Evolutionary conservation across 1,140 invertebrate species (phyloP), one percentile per base, ranked within the genome.

Genomic region (Calycopis cecrops): DNA sequence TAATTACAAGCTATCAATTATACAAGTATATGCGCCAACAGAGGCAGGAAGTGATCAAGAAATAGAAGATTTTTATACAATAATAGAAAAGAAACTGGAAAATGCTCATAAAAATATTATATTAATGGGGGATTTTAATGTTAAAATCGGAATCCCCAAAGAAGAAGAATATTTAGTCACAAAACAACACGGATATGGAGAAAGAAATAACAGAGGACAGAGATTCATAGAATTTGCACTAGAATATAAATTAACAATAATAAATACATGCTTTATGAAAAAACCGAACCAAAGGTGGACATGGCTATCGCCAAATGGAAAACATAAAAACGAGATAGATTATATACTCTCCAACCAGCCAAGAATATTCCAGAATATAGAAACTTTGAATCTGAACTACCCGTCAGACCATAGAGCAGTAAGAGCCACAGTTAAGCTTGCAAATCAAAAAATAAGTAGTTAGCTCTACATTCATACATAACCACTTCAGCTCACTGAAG

Each of bases 251-350:
- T n/a, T 62, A 3, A 16, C 55, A 7, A 62, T 62, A 14, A 53
- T 65, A 48, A 65, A 65, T 16, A 60, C 60, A 9, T 59, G 48
- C 0, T 65, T 59, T 35, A 52, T 54, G 11, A 61, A 57, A 42
- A 61, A 58, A 48, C 18, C 16, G 38, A 61, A 65, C 16, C 50
- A 3, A 3, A 55, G 42, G 48, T 48, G 40, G 55, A 55, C 33
- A 8, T 55, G 53, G 53, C 11, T 42, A 28, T 55, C 42, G 12
- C 53, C 53, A 37, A 37, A 42, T 10, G 37, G 18, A 1, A 3
- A 28, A 28, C 28, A 57, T 12, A 57, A 57, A 52, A 57, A 57
- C 18, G 48, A 57, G n/a, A 37, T 57, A 8, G 60, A 62, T 33
- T 57, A n/a, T n/a, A n/a, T n/a, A n/a, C n/a, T n/a, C 8, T 47